Base-by-base conservation (phyloP, 2,797 vertebrate genomes). In the Nasua narica region DNA sequence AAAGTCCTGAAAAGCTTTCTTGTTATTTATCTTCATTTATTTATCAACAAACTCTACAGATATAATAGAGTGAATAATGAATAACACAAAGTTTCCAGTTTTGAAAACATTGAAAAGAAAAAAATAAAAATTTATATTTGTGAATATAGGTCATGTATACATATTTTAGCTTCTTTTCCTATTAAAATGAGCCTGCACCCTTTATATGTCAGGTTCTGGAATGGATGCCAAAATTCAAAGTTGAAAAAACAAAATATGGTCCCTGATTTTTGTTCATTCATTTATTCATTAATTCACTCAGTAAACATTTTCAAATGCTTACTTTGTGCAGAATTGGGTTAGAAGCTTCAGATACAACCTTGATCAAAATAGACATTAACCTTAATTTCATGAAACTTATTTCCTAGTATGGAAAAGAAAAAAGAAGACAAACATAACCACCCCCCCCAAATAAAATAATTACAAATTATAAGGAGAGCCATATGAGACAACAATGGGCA, bases 81-180 rank as follows among this genome's bases (percentile, higher is more conserved):
- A 87, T 23, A 87, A 65, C n/a, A 13, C 29, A 16, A 82, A 72
- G 8, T 86, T 93, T 86, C 25, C 60, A 40, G 43, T 32, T 94
- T 86, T 78, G 18, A 97, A 94, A 54, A 92, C 62, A 72, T 0
- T 62, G 60, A 62, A 72, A 46, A 93, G 56, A 83, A 92, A 95
- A 91, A 90, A 77, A 27, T 27, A 16, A 69, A 79, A 79, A 43
- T 43, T 50, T 67, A 27, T 54, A 48, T 91, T 72, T 16, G 11
- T 74, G n/a, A 93, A 48, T 78, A 1, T 77, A 85, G 25, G 32
- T 46, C 27, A 78, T 21, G 35, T 76, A n/a, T 56, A 69, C 18
- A 62, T 35, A 52, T 7, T 16, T 58, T 27, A 86, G 37, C 19
- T 86, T 81, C n/a, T 58, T 56, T 54, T 65, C 50, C 62, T 69